Percentiles rank a stretch among this genome's conserved stretches.
These are phyloP conservation scores for Brachyhypopomus occidentalis DNA, from an alignment of 2,113 vertebrate genomes.

Conservation along the genomic window DNA sequence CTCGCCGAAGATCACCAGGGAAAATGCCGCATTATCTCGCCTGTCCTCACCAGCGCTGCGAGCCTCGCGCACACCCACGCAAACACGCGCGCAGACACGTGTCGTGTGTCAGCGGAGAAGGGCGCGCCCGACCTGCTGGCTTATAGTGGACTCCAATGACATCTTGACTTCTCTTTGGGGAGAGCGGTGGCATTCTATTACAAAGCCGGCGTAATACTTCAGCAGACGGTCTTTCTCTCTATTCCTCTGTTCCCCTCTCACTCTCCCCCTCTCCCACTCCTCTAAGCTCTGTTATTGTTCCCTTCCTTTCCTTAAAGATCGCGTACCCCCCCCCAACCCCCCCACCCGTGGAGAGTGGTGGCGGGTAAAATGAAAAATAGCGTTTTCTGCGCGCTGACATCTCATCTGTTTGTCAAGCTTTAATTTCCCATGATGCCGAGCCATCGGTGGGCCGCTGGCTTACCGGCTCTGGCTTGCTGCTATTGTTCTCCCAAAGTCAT, in stretches of 20 bases:
- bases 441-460: conserved; percentile 66
- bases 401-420: conserved; percentile 78
- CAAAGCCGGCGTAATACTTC: conserved; percentile 56
- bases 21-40: conserved; percentile 33
- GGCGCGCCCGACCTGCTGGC: conserved; percentile 47
- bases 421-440: conserved; percentile 77
- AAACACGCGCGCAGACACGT: conserved; percentile 49
- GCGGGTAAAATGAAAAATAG: conserved; percentile 77
- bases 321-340: conserved; percentile 24
- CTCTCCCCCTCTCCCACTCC: conserved; percentile 7
- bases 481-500: conserved; percentile 41
- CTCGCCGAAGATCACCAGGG: conserved; percentile 13
- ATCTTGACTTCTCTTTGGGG: conserved; percentile 49
- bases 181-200: conserved; percentile 53
- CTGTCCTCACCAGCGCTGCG: conserved; percentile 36
- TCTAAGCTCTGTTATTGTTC: conserved; percentile 38
- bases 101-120: conserved; percentile 59
- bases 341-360: conserved; percentile 68
- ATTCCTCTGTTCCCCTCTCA: conserved; percentile 25
- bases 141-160: conserved; percentile 53
- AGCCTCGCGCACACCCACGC: conserved; percentile 35
- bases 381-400: conserved; percentile 74
- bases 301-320: conserved; percentile 63
- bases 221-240: conserved; percentile 46
- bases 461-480: conserved; percentile 16